Conservation (phyloP, 2,113 vertebrate species). For the Ondatra zibethicus region DNA sequence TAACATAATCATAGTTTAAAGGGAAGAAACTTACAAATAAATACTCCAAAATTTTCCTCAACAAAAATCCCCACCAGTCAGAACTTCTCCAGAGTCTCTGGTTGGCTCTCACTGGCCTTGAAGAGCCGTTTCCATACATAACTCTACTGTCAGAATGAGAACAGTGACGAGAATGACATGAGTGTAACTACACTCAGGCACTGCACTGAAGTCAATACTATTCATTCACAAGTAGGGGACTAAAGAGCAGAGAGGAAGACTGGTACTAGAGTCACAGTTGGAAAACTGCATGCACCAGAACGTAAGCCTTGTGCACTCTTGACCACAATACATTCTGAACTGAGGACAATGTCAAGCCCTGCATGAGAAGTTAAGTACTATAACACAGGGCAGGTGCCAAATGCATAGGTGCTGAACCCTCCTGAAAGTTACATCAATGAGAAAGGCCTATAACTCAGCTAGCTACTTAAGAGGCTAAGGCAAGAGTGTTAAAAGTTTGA, state of each 20-base stretch:
- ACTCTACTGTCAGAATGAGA: background rate
- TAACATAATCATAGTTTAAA: background rate
- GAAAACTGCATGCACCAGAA: background rate
- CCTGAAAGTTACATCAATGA: background rate
- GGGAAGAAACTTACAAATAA: background rate
- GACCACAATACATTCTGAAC: background rate
- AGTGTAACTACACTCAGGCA: background rate
- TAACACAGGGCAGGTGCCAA: background rate
- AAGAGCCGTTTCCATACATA: background rate
- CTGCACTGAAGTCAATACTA: background rate
- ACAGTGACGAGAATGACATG: background rate
- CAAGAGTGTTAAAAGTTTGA: background rate
- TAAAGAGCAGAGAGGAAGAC: background rate
- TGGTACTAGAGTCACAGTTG: background rate
- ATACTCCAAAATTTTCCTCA: background rate
- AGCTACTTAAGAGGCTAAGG: background rate
- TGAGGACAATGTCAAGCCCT: background rate
- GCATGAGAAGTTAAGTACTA: background rate
- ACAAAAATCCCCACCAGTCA: no score
- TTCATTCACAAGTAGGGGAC: background rate
- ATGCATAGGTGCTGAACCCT: background rate
- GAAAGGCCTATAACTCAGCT: background rate
- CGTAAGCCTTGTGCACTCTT: background rate
- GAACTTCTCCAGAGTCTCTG: background rate
- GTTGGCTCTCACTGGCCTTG: background rate